phyloP scores from a whole-genome alignment of 2,797 vertebrate genomes.

The Danio choprae region DNA sequence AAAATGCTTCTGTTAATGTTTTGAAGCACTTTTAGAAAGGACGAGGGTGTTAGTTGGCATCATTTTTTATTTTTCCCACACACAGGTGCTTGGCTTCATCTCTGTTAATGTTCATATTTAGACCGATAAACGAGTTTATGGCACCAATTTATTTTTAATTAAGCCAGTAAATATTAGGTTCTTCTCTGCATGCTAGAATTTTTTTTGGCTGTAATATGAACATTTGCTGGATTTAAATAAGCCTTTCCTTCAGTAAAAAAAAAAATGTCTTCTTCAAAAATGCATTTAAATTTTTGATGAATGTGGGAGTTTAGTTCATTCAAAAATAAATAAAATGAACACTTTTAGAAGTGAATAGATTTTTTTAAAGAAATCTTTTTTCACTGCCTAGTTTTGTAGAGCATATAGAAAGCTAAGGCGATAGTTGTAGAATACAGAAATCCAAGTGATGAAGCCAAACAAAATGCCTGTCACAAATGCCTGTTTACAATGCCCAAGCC shows the following conservation, averaged over 20 bases:
- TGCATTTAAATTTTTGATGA: not conserved
- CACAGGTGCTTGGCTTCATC: not conserved
- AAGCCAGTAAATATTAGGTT: not conserved
- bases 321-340: not conserved
- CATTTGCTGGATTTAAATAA: constrained; percentile 26
- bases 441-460: no score
- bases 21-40: constrained; percentile 18
- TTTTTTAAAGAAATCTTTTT: no score
- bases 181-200: not conserved
- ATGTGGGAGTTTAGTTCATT: not conserved
- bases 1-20: constrained; percentile 13
- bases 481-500: no score
- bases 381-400: no score
- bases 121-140: not conserved
- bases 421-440: no score
- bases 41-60: not conserved
- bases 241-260: not conserved
- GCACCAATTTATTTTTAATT: not conserved
- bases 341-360: no score
- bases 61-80: constrained; percentile 34
- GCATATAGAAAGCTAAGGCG: no score
- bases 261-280: not conserved
- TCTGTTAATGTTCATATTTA: not conserved
- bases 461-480: no score
- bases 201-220: not conserved